Conservation (phyloP, 2,797 vertebrate species). For the Ctenopoma kingsleyae region DNA sequence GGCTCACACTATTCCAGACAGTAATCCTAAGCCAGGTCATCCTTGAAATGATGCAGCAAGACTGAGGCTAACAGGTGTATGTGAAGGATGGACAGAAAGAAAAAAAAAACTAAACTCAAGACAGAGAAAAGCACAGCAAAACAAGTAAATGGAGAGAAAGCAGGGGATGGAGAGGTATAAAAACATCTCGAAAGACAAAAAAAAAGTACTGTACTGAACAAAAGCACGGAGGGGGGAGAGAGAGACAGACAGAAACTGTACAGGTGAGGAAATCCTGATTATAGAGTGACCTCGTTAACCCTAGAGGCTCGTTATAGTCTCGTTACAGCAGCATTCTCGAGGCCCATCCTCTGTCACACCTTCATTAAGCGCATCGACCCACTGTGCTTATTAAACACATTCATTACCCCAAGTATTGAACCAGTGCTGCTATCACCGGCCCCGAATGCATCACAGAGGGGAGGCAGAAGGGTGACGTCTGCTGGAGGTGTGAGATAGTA, state of each 20-base stretch:
- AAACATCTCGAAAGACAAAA: slow-evolving; percentile 13
- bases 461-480: slow-evolving; percentile 34
- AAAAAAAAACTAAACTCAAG: slow-evolving; percentile 22
- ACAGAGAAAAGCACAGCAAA: slow-evolving; percentile 20
- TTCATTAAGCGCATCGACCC: slow-evolving; percentile 86
- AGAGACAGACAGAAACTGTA: slow-evolving; percentile 34
- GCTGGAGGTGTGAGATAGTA: slow-evolving; percentile 22
- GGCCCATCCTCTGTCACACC: slow-evolving; percentile 82
- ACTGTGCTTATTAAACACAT: slow-evolving; percentile 86
- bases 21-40: slow-evolving; percentile 42
- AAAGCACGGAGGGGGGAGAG: slow-evolving; percentile 1
- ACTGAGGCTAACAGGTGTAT: slow-evolving; percentile 25
- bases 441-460: slow-evolving; percentile 62
- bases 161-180: slow-evolving; percentile 2
- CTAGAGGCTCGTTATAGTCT: slow-evolving; percentile 75
- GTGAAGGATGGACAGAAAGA: slow-evolving; percentile 32
- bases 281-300: slow-evolving; percentile 75
- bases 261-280: slow-evolving; percentile 69
- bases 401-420: slow-evolving; percentile 85
- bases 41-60: slow-evolving; percentile 59
- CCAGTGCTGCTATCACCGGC: slow-evolving; percentile 52
- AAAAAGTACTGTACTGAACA: background rate
- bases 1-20: slow-evolving; percentile 31
- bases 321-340: slow-evolving; percentile 67
- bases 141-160: slow-evolving; percentile 13